These are phyloP conservation scores for Megaceryle maxima DNA, from an alignment of 2,113 vertebrate species.

Conservation along the genomic window DNA sequence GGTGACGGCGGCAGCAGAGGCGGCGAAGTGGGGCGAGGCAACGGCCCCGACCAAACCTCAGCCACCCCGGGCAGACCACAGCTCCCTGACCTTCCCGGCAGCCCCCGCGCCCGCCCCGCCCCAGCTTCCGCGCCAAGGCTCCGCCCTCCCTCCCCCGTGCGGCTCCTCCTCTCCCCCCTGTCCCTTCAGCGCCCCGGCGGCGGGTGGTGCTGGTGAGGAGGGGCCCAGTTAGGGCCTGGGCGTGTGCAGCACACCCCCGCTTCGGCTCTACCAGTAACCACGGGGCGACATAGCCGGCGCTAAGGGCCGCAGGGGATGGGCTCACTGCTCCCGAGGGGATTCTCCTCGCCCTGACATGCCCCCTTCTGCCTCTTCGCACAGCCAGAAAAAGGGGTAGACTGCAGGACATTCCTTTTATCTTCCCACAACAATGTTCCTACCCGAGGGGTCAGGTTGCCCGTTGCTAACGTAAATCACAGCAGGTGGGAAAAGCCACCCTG, in stretches of 20 bases:
- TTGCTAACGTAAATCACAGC: not conserved
- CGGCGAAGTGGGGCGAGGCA: too few relatives aligned
- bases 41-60: fast-evolving
- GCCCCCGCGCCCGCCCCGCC: not conserved
- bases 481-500: not conserved
- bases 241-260: fast-evolving
- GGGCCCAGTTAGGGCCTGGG: fast-evolving
- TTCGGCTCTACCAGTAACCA: not conserved
- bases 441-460: fast-evolving
- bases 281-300: not conserved
- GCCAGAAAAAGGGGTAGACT: too few relatives aligned
- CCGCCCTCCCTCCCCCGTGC: not conserved
- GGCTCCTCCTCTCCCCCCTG: too few relatives aligned
- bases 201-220: too few relatives aligned
- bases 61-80: not conserved
- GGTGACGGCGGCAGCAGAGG: too few relatives aligned
- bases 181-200: too few relatives aligned
- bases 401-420: fast-evolving
- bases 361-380: fast-evolving
- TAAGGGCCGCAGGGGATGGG: too few relatives aligned
- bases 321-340: too few relatives aligned
- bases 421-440: fast-evolving
- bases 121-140: not conserved
- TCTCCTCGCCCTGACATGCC: fast-evolving
- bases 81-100: not conserved